Percentiles rank a stretch among this genome's conserved stretches.
Conservation (phyloP, 2,113 vertebrate species). For the Anhinga anhinga region DNA sequence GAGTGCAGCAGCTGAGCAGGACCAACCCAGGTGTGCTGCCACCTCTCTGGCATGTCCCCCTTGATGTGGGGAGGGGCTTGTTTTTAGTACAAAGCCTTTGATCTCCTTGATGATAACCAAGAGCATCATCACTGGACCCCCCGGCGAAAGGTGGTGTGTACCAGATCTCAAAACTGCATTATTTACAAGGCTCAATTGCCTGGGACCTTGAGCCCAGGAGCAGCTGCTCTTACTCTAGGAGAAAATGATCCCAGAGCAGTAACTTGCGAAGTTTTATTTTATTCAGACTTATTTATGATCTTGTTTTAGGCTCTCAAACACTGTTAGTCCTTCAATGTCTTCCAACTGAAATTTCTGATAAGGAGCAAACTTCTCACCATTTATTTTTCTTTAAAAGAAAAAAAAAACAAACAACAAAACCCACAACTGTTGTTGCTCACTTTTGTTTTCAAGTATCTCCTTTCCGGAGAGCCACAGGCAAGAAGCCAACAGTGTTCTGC, state of each 20-base stretch:
- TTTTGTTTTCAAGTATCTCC: background rate
- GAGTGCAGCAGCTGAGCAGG: background rate
- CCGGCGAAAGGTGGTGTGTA: too few species aligned
- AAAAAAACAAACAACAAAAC: too few species aligned
- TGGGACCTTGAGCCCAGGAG: background rate
- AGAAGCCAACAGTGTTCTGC: background rate
- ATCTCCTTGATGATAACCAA: background rate
- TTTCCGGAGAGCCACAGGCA: background rate
- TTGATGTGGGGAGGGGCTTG: background rate
- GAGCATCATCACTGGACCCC: accelerated
- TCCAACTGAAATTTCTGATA: background rate
- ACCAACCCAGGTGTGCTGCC: background rate
- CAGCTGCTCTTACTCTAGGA: background rate
- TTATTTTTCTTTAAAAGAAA: background rate
- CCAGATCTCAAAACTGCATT: background rate
- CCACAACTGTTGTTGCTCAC: background rate
- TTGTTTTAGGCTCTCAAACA: background rate
- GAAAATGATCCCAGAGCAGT: background rate
- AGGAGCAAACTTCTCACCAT: background rate
- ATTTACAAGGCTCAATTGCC: too few species aligned
- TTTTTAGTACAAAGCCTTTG: background rate
- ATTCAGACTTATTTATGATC: background rate
- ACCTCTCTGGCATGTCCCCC: background rate
- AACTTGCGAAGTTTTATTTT: accelerated
- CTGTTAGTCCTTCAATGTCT: background rate